Evolutionary conservation across 2,888 invertebrate genomes (phyloP).

Genomic region (Lasiommata megera): DNA sequence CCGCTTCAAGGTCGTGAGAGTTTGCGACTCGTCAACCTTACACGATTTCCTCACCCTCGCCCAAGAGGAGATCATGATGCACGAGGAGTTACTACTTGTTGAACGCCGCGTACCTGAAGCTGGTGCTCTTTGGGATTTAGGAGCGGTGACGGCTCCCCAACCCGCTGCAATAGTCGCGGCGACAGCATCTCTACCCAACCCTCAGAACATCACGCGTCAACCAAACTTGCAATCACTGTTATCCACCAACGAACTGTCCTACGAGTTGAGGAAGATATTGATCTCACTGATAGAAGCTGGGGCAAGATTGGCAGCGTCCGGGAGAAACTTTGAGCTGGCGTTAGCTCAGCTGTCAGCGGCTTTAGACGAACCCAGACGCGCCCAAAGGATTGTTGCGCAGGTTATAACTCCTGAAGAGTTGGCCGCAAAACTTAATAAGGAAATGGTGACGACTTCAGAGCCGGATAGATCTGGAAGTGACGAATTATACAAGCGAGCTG

Average conservation of each 20-base stretch:
- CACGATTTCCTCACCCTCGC: conserved; percentile 65
- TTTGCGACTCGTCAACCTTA: conserved; percentile 58
- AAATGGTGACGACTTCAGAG: conserved; percentile 23
- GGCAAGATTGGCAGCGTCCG: conserved; percentile 65
- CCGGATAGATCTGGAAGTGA: conserved; percentile 31
- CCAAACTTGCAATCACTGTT: conserved; percentile 68
- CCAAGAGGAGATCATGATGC: conserved; percentile 61
- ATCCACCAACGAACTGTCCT: conserved; percentile 68
- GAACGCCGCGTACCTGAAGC: conserved; percentile 65
- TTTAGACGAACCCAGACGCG: conserved; percentile 55
- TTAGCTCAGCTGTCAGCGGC: conserved; percentile 62
- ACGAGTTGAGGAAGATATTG: conserved; percentile 64
- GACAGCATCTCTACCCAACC: conserved; percentile 60
- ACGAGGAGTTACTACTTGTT: conserved; percentile 64
- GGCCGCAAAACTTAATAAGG: conserved; percentile 49
- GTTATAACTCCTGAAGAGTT: conserved; percentile 70
- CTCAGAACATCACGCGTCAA: conserved; percentile 54
- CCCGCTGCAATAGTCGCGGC: conserved; percentile 65
- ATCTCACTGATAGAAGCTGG: conserved; percentile 73
- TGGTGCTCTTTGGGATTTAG: conserved; percentile 67
- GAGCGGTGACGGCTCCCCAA: conserved; percentile 65
- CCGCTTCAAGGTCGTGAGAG: conserved; percentile 65
- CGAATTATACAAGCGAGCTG: conserved; percentile 55
- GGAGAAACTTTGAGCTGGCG: conserved; percentile 64
- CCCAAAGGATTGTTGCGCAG: conserved; percentile 50